Conservation (phyloP, 2,113 vertebrate species). For the Xiphorhynchus elegans region DNA sequence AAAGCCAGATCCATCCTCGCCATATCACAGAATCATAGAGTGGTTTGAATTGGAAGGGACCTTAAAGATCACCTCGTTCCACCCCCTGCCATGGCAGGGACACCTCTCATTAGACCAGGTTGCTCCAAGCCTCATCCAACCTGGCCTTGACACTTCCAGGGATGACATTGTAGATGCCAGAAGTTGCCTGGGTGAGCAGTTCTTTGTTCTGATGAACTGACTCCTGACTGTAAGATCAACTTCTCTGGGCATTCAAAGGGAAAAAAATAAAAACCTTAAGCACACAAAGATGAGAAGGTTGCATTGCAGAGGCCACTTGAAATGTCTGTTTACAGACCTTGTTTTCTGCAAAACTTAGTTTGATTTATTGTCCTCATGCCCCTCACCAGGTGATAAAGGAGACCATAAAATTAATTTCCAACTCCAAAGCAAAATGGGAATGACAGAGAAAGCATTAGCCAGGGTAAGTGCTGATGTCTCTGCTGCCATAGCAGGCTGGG, state of each 20-base stretch:
- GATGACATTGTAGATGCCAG: not conserved
- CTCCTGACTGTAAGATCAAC: not conserved
- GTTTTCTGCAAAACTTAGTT: not conserved
- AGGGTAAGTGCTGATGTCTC: not conserved
- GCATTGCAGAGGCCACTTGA: not conserved
- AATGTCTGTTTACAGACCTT: not conserved
- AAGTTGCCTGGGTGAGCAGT: not conserved
- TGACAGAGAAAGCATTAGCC: not conserved
- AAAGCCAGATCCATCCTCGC: not conserved
- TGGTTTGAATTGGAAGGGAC: not conserved
- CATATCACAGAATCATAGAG: not conserved
- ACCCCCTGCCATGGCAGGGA: not conserved
- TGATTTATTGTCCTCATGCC: not conserved
- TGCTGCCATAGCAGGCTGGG: not conserved
- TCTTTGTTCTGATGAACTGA: not conserved
- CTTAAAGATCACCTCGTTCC: not conserved
- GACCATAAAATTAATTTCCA: not conserved
- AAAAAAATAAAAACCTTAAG: not conserved
- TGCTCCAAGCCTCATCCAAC: not conserved
- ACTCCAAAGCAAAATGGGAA: not conserved
- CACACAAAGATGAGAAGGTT: not conserved
- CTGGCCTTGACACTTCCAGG: not conserved
- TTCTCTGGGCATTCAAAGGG: not conserved
- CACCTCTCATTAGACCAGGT: not conserved
- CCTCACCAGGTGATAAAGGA: not conserved